Evolutionary conservation across 2,797 vertebrate species (phyloP), one percentile per base, ranked within the genome.

Genomic region (Pipistrellus nathusii): DNA sequence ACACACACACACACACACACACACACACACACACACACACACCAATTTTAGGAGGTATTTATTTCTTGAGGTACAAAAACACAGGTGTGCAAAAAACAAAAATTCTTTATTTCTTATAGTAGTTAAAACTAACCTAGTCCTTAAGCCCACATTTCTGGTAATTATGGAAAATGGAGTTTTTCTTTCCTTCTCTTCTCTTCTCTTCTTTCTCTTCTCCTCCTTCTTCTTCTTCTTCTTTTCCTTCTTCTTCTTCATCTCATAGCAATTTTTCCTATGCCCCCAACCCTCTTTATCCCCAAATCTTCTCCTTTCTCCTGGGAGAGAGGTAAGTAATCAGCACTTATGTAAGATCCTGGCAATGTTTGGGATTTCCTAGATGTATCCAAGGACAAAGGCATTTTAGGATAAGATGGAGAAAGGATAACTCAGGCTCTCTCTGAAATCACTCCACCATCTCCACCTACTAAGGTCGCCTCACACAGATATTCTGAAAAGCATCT

Each of bases 21-120:
- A 44, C 59, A 32, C 64, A 66, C 30, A 66, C 27, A 48, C 17
- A 48, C 2, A 53, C 62, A 73, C 23, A 76, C 32, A 51, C 15
- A 32, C 15, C 12, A 69, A 73, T 18, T 12, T 82, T n/a, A 59
- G 21, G 46, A 59, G 57, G 38, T 83, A 53, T 89, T 82, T 73
- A 66, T 81, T 95, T 94, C 76, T 85, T 84, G n/a, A 86, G 44
- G 41, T 76, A 75, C 27, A 90, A 93, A 93, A 93, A 66, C 48
- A 88, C 53, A 94, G 86, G 30, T 78, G 25, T 89, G 35, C 71
- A 87, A 44, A 93, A 91, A 91, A 88, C 62, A 82, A 30, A 81
- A 93, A 89, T 35, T 94, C 35, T 87, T 76, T 71, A 68, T 77
- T 78, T 81, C 48, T 91, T 68, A 41, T 38, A 38, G 38, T 7